These are phyloP conservation scores for Panthera tigris DNA, from an alignment of 2,113 vertebrate species.

Conservation along the genomic window DNA sequence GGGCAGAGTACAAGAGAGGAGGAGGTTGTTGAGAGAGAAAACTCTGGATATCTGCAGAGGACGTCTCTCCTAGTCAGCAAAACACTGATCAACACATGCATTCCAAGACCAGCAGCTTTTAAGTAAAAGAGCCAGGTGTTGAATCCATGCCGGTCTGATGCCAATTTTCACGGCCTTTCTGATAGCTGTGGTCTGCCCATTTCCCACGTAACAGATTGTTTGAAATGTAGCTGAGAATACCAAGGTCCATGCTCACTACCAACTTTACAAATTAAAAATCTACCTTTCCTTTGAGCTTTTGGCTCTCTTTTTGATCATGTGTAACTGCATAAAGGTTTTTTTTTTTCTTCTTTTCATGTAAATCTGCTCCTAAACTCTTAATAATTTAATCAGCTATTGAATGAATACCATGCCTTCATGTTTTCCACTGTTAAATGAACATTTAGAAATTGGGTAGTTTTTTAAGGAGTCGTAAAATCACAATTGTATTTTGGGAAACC, in stretches of 20 bases:
- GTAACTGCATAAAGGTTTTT: neutral
- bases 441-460: neutral
- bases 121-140: neutral
- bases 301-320: neutral
- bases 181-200: neutral
- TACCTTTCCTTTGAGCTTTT: neutral
- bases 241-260: neutral
- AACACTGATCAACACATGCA: neutral
- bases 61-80: neutral
- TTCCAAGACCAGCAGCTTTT: neutral
- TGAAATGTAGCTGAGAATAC: neutral
- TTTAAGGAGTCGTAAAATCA: neutral
- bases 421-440: neutral
- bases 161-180: neutral
- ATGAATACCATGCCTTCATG: neutral
- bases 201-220: neutral
- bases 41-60: neutral
- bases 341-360: neutral
- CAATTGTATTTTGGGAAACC: constrained; percentile 11
- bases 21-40: neutral
- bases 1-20: neutral
- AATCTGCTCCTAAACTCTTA: neutral
- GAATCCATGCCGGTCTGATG: neutral
- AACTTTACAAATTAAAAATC: neutral
- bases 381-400: neutral